Conservation (phyloP, 2,888 invertebrate species). For the Fissipunctia ypsillon region DNA sequence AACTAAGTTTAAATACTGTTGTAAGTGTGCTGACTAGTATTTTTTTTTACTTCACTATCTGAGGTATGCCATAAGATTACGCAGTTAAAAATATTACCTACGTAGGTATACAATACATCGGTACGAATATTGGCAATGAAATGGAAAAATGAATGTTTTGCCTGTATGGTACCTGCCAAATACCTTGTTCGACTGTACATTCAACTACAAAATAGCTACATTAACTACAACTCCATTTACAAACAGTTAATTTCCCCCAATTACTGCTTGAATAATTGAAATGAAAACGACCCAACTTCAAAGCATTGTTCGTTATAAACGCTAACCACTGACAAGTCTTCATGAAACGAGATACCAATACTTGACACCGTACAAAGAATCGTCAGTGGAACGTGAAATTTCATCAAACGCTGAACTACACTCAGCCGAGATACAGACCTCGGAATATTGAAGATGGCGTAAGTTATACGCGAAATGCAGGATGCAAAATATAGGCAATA, state of each 20-base stretch:
- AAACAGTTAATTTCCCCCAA: slow-evolving; percentile 33
- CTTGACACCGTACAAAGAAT: slow-evolving; percentile 61
- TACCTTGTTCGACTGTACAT: background rate
- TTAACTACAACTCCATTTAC: slow-evolving; percentile 24
- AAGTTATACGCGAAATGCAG: background rate
- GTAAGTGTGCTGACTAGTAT: background rate
- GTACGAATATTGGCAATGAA: background rate
- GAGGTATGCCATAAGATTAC: background rate
- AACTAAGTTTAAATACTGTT: background rate
- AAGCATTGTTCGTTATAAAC: slow-evolving; percentile 44
- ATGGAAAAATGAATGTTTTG: background rate
- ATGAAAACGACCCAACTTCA: slow-evolving; percentile 43
- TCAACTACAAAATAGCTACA: slow-evolving; percentile 11
- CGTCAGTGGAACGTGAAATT: slow-evolving; percentile 65
- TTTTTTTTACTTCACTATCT: background rate
- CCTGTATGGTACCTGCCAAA: background rate
- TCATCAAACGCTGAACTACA: slow-evolving; percentile 62
- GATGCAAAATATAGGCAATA: too few relatives aligned
- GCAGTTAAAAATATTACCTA: too few relatives aligned
- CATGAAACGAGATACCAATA: slow-evolving; percentile 55
- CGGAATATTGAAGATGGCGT: background rate
- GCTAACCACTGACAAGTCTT: slow-evolving; percentile 27
- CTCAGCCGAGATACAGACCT: slow-evolving; percentile 46
- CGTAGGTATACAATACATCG: too few relatives aligned
- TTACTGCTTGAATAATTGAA: slow-evolving; percentile 41